These are phyloP conservation scores for Stichodactyla helianthus DNA, from an alignment of 64 coral and sea anemone species.

Conservation along the genomic window DNA sequence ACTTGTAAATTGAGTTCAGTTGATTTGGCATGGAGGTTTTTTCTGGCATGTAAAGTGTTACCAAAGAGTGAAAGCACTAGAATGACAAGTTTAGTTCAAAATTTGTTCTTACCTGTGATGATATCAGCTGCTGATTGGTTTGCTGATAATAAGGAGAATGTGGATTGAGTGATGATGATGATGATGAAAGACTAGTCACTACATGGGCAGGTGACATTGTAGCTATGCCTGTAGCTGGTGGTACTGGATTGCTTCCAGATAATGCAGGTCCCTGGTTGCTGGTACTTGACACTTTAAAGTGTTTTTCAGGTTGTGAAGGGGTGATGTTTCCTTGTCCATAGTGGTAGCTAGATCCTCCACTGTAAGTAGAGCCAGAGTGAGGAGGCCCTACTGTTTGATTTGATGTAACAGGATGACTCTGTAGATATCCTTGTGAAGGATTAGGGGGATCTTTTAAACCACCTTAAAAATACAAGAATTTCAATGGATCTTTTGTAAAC, in stretches of 20 bases:
- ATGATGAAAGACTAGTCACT: neutral
- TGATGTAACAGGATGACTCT: neutral
- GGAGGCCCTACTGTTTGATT: neutral
- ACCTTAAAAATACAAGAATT: neutral
- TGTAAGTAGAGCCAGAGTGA: neutral
- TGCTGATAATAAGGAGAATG: neutral
- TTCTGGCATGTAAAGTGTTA: too few relatives aligned
- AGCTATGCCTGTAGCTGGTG: neutral
- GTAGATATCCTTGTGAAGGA: neutral
- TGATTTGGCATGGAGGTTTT: too few relatives aligned
- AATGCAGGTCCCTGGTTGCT: neutral
- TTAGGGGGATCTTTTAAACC: neutral
- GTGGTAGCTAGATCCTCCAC: neutral
- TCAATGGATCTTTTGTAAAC: neutral
- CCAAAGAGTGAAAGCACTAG: too few relatives aligned
- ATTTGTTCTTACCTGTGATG: neutral
- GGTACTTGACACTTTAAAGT: neutral
- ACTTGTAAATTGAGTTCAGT: too few relatives aligned
- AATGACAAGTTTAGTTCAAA: too few relatives aligned
- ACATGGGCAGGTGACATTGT: slow-evolving; percentile 15
- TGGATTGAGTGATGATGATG: neutral
- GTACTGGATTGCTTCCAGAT: neutral
- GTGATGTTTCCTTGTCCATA: neutral
- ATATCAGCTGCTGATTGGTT: neutral
- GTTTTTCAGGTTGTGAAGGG: slow-evolving; percentile 6